Percentiles rank a stretch among this genome's conserved stretches.
phyloP scores from a whole-genome alignment of 2,113 vertebrate species.

The Notechis scutatus region DNA sequence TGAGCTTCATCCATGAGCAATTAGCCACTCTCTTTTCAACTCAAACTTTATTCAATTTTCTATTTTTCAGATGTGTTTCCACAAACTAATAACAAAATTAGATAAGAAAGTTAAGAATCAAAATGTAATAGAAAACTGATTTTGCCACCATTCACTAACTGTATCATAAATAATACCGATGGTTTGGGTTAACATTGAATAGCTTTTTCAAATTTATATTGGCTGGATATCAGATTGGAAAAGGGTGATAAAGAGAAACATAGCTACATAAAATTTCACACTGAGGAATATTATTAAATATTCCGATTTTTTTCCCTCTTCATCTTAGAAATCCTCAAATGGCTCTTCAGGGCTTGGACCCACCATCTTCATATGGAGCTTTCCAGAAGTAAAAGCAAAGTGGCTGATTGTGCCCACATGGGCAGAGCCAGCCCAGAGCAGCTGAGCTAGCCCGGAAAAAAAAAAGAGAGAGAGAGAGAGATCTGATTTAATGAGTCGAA shows the following conservation, averaged over 20 bases:
- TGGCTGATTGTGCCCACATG: neutral
- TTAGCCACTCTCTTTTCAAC: neutral
- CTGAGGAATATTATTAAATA: neutral
- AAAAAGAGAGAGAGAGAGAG: neutral
- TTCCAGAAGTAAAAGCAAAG: neutral
- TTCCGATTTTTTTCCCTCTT: neutral
- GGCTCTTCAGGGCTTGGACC: neutral
- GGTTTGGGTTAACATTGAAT: neutral
- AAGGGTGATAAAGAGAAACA: neutral
- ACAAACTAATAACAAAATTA: neutral
- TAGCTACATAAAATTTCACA: neutral
- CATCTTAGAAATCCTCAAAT: neutral
- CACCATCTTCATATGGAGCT: neutral
- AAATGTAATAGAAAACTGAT: neutral
- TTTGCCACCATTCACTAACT: neutral
- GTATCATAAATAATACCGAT: neutral
- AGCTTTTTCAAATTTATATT: neutral
- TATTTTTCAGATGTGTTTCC: neutral
- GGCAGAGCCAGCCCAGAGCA: neutral
- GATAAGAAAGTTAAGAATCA: neutral
- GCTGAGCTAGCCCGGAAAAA: neutral
- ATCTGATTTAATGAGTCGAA: neutral
- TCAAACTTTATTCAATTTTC: neutral
- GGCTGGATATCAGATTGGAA: neutral
- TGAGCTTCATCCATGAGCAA: neutral